A percentile compares a stretch with the other conserved stretches of the same genome.
phyloP scores from a whole-genome alignment of 2,113 vertebrate genomes.

The Dasyornis broadbenti region DNA sequence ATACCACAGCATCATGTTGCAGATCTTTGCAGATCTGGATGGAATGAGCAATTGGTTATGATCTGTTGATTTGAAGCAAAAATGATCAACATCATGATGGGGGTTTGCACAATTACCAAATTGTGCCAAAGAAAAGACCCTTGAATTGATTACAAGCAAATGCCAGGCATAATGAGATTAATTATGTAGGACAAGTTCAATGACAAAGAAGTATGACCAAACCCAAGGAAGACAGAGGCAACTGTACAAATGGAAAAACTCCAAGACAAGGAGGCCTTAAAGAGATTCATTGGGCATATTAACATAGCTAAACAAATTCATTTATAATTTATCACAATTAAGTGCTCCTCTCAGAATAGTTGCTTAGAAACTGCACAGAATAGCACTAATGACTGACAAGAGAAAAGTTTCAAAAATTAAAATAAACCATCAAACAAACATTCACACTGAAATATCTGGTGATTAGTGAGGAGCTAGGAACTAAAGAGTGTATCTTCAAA shows the following conservation, averaged over 20 bases:
- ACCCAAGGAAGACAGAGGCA: conserved; percentile 23
- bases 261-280: conserved; percentile 53
- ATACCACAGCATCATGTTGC: conserved; percentile 67
- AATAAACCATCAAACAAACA: conserved; percentile 22
- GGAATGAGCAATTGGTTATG: conserved; percentile 57
- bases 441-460: conserved; percentile 7
- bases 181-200: conserved; percentile 40
- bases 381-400: conserved; percentile 17
- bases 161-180: conserved; percentile 47
- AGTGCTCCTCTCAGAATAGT: conserved; percentile 16
- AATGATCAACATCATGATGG: conserved; percentile 58
- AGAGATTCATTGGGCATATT: conserved; percentile 47
- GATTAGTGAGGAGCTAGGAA: neutral
- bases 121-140: conserved; percentile 53
- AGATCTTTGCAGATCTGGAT: conserved; percentile 66
- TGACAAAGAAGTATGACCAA: conserved; percentile 44
- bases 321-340: conserved; percentile 29
- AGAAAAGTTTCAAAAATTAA: conserved; percentile 12
- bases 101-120: conserved; percentile 40
- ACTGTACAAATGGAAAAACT: conserved; percentile 54
- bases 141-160: conserved; percentile 41
- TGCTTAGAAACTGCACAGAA: conserved; percentile 17
- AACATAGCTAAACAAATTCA: conserved; percentile 33
- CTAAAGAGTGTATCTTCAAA: neutral
- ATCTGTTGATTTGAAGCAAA: conserved; percentile 46